Evolutionary conservation across 35 echinoderm and acorn worm genomes (phyloP).

Genomic region (Strongylocentrotus purpuratus): DNA sequence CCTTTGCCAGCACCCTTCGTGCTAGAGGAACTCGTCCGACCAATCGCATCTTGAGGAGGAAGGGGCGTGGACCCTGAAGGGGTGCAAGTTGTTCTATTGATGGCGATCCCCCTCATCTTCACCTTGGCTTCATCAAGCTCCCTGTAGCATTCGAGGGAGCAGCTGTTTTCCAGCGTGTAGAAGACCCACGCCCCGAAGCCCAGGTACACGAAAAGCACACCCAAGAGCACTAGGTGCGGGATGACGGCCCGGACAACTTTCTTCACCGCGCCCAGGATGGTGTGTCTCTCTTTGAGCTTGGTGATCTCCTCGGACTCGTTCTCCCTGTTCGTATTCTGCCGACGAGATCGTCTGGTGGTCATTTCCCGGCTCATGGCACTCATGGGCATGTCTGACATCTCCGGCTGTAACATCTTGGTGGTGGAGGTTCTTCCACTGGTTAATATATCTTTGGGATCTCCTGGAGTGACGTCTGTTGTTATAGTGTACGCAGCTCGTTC

Average conservation of each 20-base stretch:
- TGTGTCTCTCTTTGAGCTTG: background rate
- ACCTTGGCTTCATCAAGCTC: background rate
- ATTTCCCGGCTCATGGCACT: background rate
- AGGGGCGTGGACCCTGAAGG: background rate
- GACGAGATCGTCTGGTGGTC: background rate
- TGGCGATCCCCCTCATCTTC: background rate
- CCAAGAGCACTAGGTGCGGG: conserved; percentile 16
- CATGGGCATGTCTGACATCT: background rate
- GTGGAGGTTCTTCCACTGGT: background rate
- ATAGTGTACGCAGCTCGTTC: background rate
- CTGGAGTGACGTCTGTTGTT: background rate
- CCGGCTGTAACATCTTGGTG: background rate
- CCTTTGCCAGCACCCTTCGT: too few species aligned
- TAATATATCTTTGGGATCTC: background rate
- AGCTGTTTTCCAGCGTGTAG: background rate
- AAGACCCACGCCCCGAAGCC: conserved; percentile 43
- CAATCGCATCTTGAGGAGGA: background rate
- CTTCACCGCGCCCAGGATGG: background rate
- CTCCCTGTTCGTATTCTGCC: background rate
- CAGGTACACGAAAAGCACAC: conserved; percentile 20
- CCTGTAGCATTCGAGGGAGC: background rate
- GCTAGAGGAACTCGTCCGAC: background rate
- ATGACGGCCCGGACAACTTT: conserved; percentile 23
- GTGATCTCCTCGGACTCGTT: background rate
- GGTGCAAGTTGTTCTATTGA: background rate